Evolutionary conservation across 2,797 vertebrate genomes (phyloP).

Genomic region (Takifugu ocellatus): DNA sequence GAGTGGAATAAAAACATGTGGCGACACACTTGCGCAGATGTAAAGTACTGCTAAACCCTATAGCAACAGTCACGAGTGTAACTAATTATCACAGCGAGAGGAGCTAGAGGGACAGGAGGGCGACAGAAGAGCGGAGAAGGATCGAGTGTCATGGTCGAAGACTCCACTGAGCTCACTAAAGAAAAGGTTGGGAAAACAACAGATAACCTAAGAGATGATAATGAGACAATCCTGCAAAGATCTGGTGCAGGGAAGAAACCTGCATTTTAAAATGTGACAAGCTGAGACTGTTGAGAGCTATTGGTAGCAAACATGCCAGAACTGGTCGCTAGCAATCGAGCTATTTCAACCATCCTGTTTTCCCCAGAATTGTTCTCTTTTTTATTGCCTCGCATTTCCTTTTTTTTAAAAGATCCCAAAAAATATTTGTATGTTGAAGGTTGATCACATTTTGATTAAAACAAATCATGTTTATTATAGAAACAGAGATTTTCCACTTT

Average conservation of each 20-base stretch:
- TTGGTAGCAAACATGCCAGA: too few species aligned
- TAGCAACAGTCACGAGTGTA: constrained; percentile 38
- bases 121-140: constrained; percentile 12
- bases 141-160: constrained; percentile 29
- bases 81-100: constrained; percentile 44
- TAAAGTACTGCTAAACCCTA: constrained; percentile 57
- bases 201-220: constrained; percentile 35
- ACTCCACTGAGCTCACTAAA: constrained; percentile 34
- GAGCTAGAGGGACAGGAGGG: constrained; percentile 24
- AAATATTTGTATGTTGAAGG: too few species aligned
- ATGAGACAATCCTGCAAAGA: constrained; percentile 31
- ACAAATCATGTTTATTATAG: too few species aligned
- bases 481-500: too few species aligned
- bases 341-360: too few species aligned
- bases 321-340: too few species aligned
- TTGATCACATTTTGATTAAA: too few species aligned
- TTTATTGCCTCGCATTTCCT: too few species aligned
- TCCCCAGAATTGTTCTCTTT: too few species aligned
- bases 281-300: too few species aligned
- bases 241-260: not conserved
- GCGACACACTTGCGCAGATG: constrained; percentile 28
- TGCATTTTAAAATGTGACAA: not conserved
- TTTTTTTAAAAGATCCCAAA: too few species aligned
- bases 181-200: constrained; percentile 46
- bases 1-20: constrained; percentile 47